Percentiles rank a stretch among this genome's conserved stretches.
These are phyloP conservation scores for Rallus limicola DNA, from an alignment of 2,113 vertebrate genomes.

Conservation along the genomic window DNA sequence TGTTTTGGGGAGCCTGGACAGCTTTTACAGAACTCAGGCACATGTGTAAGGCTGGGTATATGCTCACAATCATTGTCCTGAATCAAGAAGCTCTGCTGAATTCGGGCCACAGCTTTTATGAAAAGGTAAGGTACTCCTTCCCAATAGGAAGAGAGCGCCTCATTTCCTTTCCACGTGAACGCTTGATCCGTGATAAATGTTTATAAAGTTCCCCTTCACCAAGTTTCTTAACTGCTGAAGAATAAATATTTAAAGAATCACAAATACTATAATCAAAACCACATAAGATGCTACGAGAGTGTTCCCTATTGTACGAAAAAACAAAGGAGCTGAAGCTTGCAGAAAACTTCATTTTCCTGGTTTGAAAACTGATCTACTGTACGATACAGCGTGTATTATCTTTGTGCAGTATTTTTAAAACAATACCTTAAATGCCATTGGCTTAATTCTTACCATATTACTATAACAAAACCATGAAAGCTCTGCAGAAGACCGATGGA, in stretches of 20 bases:
- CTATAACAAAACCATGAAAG: constrained; percentile 49
- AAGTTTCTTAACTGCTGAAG: constrained; percentile 34
- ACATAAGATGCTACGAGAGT: constrained; percentile 6
- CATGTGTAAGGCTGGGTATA: neutral
- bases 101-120: neutral
- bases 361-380: constrained; percentile 56
- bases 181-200: neutral
- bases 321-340: constrained; percentile 30
- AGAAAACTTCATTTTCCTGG: constrained; percentile 39
- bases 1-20: neutral
- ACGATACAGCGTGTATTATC: neutral
- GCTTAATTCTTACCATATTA: constrained; percentile 73
- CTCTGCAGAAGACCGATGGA: neutral
- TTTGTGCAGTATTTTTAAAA: constrained; percentile 63
- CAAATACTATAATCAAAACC: constrained; percentile 49
- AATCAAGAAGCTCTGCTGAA: neutral
- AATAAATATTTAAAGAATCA: constrained; percentile 59
- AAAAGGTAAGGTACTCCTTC: constrained; percentile 15
- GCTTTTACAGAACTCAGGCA: neutral
- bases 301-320: neutral
- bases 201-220: constrained; percentile 30
- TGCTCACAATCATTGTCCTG: neutral
- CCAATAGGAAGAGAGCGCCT: neutral
- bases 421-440: constrained; percentile 63
- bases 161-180: constrained; percentile 42